Evolutionary conservation across 37 sponge, comb jelly and placozoan genomes (phyloP), one percentile per base, ranked within the genome.

Genomic region (Bolinopsis microptera): DNA sequence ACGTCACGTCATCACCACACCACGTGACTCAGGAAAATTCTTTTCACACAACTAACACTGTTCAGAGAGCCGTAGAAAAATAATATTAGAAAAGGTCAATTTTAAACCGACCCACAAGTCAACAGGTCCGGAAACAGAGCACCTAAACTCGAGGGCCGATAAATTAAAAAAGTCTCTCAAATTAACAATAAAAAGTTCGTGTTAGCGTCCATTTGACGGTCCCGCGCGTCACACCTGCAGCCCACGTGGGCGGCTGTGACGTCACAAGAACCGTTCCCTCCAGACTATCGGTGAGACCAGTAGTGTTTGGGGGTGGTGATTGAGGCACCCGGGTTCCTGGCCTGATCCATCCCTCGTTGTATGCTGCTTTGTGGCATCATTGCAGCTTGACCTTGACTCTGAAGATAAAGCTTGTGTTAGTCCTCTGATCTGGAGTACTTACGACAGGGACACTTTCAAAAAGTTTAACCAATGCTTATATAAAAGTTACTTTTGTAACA

Each of bases 271-370:
- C 80, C 80, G 32, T 18, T 34, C 0, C 48, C 23, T 26, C 2
- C 32, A 37, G 41, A 36, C 90, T 86, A 86, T 34, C 90, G 41
- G 41, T 86, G 90, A 1, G 90, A 86, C 90, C 90, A 86, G 90
- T 86, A 86, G 83, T 82, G 83, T 82, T 82, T 82, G 90, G 32
- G 90, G 1, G 25, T 41, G 16, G 61, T 23, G 30, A 86, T 39
- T 13, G 90, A 40, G 1, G 61, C 90, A 0, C 61, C 61, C 22
- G 90, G 61, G 31, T 41, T 86, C n/a, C 90, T 38, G 18, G 32
- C 25, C 3, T 39, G 90, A 24, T 86, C 90, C 41, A 86, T 34
- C 21, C 90, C 90, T 41, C 90, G n/a, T 26, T 86, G 90, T 48
- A 36, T 28, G 26, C 24, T 23, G 13, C 35, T 28, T 39, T 86